Evolutionary conservation across 2,888 invertebrate genomes (phyloP).

Genomic region (Anorthoa munda): DNA sequence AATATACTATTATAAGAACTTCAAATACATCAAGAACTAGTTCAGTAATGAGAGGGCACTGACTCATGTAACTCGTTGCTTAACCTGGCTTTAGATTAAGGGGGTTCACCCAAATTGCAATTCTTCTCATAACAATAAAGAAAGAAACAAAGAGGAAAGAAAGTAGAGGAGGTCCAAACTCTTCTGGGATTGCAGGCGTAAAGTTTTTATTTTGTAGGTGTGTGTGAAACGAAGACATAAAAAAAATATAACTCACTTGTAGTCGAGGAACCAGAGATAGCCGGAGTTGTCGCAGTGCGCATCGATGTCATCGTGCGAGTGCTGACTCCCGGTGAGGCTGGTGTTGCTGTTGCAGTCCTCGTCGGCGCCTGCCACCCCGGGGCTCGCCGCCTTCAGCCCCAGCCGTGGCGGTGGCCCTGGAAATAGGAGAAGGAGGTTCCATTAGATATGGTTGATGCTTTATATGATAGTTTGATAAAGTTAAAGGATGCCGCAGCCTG

Average conservation of each 20-base stretch:
- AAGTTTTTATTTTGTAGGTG: no score
- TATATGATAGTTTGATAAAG: no score
- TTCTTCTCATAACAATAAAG: not conserved
- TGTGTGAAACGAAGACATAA: no score
- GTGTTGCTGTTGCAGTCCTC: constrained; percentile 90
- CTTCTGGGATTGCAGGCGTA: no score
- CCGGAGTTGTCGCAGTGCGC: constrained; percentile 95
- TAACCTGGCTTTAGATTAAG: not conserved
- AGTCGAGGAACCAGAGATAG: constrained; percentile 97
- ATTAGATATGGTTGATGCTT: constrained; percentile 4
- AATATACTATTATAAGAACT: not conserved
- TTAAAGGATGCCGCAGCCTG: no score
- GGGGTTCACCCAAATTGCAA: not conserved
- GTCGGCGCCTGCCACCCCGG: constrained; percentile 84
- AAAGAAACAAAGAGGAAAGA: not conserved
- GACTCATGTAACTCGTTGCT: not conserved
- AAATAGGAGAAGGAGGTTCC: constrained; percentile 64
- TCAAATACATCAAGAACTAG: no score
- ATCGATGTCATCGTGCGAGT: constrained; percentile 89
- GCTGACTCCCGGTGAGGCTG: constrained; percentile 89
- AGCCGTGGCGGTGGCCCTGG: constrained; percentile 91
- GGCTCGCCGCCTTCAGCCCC: constrained; percentile 90
- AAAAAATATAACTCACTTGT: constrained; percentile 92
- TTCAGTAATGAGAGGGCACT: not conserved
- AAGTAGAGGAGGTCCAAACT: not conserved